These are phyloP conservation scores for Ridgeia piscesae DNA, from an alignment of 1,140 invertebrate species.

Conservation along the genomic window DNA sequence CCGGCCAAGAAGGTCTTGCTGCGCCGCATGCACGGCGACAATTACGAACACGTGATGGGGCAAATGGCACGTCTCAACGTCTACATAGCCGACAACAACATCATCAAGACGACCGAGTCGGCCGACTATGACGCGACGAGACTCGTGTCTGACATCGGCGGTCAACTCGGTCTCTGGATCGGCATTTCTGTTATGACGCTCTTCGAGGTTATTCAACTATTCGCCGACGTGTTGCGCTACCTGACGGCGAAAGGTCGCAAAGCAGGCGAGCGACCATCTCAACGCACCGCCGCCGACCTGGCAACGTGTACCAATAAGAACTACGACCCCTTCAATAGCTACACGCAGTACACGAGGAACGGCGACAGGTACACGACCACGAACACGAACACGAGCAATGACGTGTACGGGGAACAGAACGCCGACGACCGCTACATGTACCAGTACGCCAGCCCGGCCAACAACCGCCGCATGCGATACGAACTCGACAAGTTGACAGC, in stretches of 20 bases:
- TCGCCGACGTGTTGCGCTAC: conserved; percentile 17
- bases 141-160: conserved; percentile 32
- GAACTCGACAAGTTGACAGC: background rate
- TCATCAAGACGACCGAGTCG: conserved; percentile 32
- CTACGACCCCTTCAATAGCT: background rate
- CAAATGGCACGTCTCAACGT: conserved; percentile 27
- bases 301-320: background rate
- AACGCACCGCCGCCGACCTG: background rate
- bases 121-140: conserved; percentile 28
- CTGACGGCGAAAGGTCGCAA: conserved; percentile 14
- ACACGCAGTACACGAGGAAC: background rate
- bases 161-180: conserved; percentile 30
- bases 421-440: background rate
- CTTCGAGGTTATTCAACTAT: conserved; percentile 29
- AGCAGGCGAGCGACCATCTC: background rate
- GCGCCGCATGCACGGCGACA: background rate
- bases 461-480: background rate
- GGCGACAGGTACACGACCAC: background rate
- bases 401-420: background rate
- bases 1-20: conserved; percentile 6
- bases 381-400: background rate
- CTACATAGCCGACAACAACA: conserved; percentile 31
- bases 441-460: background rate
- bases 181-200: conserved; percentile 32
- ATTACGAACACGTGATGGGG: conserved; percentile 21